phyloP scores from a whole-genome alignment of 1,140 invertebrate genomes.

The Ips nitidus region DNA sequence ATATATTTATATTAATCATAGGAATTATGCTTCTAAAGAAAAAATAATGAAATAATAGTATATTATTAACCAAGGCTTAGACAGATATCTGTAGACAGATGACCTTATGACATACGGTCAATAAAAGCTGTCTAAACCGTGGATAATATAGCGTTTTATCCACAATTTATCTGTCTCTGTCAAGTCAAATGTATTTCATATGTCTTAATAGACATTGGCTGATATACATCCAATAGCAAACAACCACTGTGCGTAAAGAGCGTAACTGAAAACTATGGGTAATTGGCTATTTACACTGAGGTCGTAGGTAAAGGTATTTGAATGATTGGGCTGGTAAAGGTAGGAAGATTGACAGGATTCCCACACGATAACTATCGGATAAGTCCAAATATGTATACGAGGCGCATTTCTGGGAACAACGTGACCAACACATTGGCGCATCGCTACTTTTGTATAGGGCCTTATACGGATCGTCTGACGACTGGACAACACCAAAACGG shows the following conservation, averaged over 20 bases:
- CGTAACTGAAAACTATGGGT: too few species aligned
- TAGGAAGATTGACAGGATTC: constrained; percentile 39
- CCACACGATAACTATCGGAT: constrained; percentile 46
- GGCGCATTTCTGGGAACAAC: constrained; percentile 22
- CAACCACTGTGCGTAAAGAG: too few species aligned
- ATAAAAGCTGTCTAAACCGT: too few species aligned
- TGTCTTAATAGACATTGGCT: too few species aligned
- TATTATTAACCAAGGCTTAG: not conserved
- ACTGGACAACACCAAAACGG: constrained; percentile 1
- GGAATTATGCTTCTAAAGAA: too few species aligned
- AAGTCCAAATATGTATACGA: constrained; percentile 44
- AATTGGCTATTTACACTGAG: too few species aligned
- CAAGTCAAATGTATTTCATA: too few species aligned
- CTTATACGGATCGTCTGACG: constrained; percentile 1
- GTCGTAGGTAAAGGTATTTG: not conserved
- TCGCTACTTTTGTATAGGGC: not conserved
- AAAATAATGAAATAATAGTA: too few species aligned
- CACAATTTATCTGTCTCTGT: too few species aligned
- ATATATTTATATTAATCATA: not conserved
- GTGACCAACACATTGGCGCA: not conserved
- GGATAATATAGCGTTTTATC: too few species aligned
- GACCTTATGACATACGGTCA: not conserved
- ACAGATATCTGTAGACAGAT: not conserved
- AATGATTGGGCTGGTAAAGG: too few species aligned
- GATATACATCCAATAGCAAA: too few species aligned